Evolutionary conservation across 2,888 invertebrate species (phyloP), one percentile per base, ranked within the genome.

Genomic region (Escarpia spicata): DNA sequence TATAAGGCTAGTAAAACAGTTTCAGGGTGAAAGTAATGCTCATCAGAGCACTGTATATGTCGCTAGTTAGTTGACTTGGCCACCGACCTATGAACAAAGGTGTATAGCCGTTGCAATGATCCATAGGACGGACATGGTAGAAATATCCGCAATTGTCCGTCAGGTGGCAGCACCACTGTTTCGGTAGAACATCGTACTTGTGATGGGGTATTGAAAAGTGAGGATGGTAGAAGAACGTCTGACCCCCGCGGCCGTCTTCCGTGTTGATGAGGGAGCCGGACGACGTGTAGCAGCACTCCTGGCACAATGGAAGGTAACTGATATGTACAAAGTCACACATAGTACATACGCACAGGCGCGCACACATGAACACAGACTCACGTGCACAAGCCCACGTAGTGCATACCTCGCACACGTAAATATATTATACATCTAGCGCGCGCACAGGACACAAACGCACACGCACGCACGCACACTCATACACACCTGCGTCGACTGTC

Each of bases 271-370:
- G 92, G 31, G 91, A 43, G 3, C 92, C 92, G 26, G 75, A 58
- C 26, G 44, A 26, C 26, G 89, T 37, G 92, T 93, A 93, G 90
- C 93, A 93, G 52, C 93, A 93, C 75, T 75, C 75, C 75, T 75
- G 75, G 9, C 26, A 75, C 19, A 75, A 26, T 3, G n/a, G n/a
- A 26, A 15, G 3, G 26, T 75, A 75, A 6, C 0, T n/a, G 6
- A 75, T 2, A 75, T n/a, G n/a, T 75, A 75, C 75, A 75, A 0
- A 75, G 52, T 1, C 75, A 75, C n/a, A 75, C 75, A 37, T 37
- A 37, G n/a, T 0, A 75, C 75, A 26, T 6, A 26, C 26, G n/a
- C n/a, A 75, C 26, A 52, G 9, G 12, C 52, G 26, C 75, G 19
- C 0, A 75, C 75, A 75, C 19, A 75, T 26, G 26, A 6, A 75